These are phyloP conservation scores for Lasioglossum marginatum DNA, from an alignment of 2,888 invertebrate species.

Conservation along the genomic window DNA sequence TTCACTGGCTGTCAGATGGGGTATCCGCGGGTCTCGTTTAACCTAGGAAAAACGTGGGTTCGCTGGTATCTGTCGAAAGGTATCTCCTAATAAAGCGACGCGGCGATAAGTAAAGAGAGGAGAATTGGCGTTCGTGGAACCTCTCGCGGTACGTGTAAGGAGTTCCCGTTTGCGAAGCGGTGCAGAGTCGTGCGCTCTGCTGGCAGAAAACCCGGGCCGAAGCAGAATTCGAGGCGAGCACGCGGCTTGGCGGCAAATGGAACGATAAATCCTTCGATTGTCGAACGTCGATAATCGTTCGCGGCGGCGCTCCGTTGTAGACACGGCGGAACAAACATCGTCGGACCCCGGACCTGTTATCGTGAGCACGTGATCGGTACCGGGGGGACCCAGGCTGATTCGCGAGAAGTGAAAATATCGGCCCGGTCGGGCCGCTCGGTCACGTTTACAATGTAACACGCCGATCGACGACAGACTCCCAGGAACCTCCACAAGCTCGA, in stretches of 20 bases:
- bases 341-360: constrained; percentile 69
- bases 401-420: constrained; percentile 59
- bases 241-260: constrained; percentile 61
- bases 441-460: constrained; percentile 65
- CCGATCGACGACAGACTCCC: constrained; percentile 47
- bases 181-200: constrained; percentile 52
- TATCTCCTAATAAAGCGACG: constrained; percentile 52
- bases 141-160: constrained; percentile 58
- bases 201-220: constrained; percentile 7
- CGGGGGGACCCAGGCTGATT: constrained; percentile 48
- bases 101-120: constrained; percentile 52
- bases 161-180: constrained; percentile 54
- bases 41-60: constrained; percentile 37
- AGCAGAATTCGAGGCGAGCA: constrained; percentile 55
- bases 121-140: constrained; percentile 49
- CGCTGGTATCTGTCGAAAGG: constrained; percentile 48
- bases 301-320: constrained; percentile 64
- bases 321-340: constrained; percentile 76
- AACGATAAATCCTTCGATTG: constrained; percentile 78
- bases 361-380: constrained; percentile 70
- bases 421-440: constrained; percentile 44
- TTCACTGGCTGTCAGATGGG: background rate
- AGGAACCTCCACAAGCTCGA: constrained; percentile 32
- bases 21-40: constrained; percentile 25
- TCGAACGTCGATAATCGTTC: constrained; percentile 77